phyloP scores from a whole-genome alignment of 1,140 invertebrate species.

The Rhyacophila brunnea region DNA sequence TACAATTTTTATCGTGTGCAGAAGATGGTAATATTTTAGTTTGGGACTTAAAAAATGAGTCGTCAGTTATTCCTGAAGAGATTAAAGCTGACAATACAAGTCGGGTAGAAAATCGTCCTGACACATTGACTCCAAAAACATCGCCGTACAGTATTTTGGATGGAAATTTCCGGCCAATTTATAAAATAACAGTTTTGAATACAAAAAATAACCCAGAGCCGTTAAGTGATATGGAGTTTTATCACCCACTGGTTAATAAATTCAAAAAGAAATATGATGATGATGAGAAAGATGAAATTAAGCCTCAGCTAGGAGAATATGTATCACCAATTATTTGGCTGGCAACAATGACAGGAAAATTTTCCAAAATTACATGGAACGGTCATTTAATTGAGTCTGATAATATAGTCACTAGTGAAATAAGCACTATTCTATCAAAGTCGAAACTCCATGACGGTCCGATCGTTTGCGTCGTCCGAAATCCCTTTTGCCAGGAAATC shows the following conservation, averaged over 20 bases:
- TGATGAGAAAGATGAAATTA: slow-evolving; percentile 44
- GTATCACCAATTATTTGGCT: slow-evolving; percentile 44
- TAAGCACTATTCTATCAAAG: slow-evolving; percentile 46
- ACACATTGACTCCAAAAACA: slow-evolving; percentile 54
- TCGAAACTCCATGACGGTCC: slow-evolving; percentile 66
- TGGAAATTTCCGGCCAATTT: slow-evolving; percentile 60
- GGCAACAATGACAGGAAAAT: slow-evolving; percentile 52
- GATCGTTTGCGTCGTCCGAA: slow-evolving; percentile 56
- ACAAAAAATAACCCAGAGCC: slow-evolving; percentile 42
- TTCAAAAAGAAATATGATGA: slow-evolving; percentile 34
- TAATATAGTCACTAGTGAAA: slow-evolving; percentile 56
- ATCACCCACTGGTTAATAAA: slow-evolving; percentile 39
- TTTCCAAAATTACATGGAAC: slow-evolving; percentile 57
- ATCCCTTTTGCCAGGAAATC: slow-evolving; percentile 53
- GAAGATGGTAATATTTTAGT: slow-evolving; percentile 67
- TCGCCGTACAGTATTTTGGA: slow-evolving; percentile 59
- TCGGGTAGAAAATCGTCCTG: slow-evolving; percentile 42
- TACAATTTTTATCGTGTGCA: slow-evolving; percentile 64
- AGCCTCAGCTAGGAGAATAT: slow-evolving; percentile 46
- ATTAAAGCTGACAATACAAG: slow-evolving; percentile 1
- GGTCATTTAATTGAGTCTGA: slow-evolving; percentile 62
- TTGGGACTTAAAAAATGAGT: slow-evolving; percentile 63
- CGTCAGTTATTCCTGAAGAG: slow-evolving; percentile 14
- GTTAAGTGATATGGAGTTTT: slow-evolving; percentile 46
- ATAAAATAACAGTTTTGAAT: slow-evolving; percentile 53